These are phyloP conservation scores for Bos javanicus DNA, from an alignment of 2,113 vertebrate species.

Conservation along the genomic window DNA sequence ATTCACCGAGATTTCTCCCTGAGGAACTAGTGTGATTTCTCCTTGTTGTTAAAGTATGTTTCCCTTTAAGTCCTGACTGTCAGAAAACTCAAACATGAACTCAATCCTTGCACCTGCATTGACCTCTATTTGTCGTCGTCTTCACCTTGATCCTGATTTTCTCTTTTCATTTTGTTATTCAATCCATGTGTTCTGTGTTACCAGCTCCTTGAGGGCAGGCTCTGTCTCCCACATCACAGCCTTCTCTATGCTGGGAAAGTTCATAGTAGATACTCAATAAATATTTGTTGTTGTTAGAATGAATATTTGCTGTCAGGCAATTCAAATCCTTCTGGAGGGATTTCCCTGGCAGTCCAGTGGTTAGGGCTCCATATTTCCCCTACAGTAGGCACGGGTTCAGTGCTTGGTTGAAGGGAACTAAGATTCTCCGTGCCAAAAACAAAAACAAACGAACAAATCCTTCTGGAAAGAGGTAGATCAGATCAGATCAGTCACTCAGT, in stretches of 20 bases:
- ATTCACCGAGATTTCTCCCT: neutral
- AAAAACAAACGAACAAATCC: neutral
- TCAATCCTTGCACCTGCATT: neutral
- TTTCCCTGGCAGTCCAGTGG: neutral
- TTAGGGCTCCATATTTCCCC: neutral
- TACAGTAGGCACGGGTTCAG: neutral
- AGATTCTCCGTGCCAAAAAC: neutral
- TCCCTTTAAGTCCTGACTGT: neutral
- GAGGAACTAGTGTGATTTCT: neutral
- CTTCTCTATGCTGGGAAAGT: neutral
- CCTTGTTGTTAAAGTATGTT: neutral
- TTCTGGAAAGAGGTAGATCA: neutral
- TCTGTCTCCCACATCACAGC: neutral
- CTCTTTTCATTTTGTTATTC: neutral
- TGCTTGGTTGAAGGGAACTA: neutral
- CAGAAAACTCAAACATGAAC: neutral
- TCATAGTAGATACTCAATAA: neutral
- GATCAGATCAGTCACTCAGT: too few species aligned
- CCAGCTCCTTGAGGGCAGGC: neutral
- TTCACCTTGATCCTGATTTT: neutral
- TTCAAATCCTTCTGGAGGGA: neutral
- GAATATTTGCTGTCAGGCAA: neutral
- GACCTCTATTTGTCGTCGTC: neutral
- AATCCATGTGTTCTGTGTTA: neutral
- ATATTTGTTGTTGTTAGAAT: neutral